Percentiles rank a stretch among this genome's conserved stretches.
Conservation (phyloP, 2,797 vertebrate species). For the Eremophila alpestris region DNA sequence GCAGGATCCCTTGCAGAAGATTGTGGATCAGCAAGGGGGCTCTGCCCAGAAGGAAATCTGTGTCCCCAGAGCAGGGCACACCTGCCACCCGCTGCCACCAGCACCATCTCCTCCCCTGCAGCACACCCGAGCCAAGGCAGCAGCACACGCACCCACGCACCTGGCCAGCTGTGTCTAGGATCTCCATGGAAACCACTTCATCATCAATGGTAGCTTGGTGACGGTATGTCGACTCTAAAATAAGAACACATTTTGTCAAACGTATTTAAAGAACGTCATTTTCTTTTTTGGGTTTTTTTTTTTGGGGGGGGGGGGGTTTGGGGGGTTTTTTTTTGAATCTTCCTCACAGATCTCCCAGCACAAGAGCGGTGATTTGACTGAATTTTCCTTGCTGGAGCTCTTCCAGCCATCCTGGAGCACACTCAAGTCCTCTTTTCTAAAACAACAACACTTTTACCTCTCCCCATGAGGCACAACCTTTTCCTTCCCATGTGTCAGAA, state of each 20-base stretch:
- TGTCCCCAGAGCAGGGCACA: background rate
- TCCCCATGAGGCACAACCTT: background rate
- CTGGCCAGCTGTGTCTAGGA: slow-evolving; percentile 97
- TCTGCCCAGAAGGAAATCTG: background rate
- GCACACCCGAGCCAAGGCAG: background rate
- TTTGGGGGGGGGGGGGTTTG: too few species aligned
- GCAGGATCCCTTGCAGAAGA: background rate
- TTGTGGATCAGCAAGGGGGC: background rate
- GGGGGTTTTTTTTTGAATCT: background rate
- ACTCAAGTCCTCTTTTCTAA: background rate
- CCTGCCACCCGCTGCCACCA: background rate
- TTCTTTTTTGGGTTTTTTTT: too few species aligned
- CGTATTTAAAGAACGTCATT: background rate
- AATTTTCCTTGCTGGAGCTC: background rate
- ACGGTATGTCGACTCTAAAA: slow-evolving; percentile 93
- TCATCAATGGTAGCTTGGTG: slow-evolving; percentile 96
- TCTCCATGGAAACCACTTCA: slow-evolving; percentile 95
- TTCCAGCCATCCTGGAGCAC: background rate
- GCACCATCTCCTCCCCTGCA: background rate
- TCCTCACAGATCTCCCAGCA: background rate
- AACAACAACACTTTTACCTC: background rate
- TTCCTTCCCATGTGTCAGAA: background rate
- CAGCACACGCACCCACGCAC: slow-evolving; percentile 74
- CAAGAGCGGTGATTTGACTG: background rate
- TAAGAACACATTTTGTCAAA: slow-evolving; percentile 20